These are phyloP conservation scores for Megaustenia siamemsis DNA, from an alignment of 2,888 invertebrate genomes.

Conservation along the genomic window DNA sequence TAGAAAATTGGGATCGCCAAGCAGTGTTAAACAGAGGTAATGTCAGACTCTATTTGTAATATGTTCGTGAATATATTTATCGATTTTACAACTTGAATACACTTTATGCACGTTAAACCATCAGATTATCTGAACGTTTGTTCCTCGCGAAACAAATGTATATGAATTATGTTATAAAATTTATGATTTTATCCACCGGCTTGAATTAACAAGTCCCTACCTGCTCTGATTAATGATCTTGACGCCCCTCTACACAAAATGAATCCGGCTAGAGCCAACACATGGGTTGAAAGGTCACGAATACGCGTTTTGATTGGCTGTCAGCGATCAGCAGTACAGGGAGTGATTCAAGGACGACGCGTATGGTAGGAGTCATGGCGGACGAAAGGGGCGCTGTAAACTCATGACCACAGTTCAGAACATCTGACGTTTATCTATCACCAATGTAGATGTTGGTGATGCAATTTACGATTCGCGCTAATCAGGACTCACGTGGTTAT, in stretches of 20 bases:
- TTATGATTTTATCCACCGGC: not conserved
- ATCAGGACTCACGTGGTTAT: too few species aligned
- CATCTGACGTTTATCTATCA: too few species aligned
- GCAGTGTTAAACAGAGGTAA: not conserved
- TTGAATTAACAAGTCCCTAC: not conserved
- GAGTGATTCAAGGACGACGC: slow-evolving; percentile 50
- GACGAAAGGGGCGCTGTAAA: too few species aligned
- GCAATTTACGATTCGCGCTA: too few species aligned
- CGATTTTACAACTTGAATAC: not conserved
- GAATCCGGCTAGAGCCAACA: slow-evolving; percentile 9
- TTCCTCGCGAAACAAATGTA: not conserved
- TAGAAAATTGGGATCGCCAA: slow-evolving; percentile 26
- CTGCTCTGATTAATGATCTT: not conserved
- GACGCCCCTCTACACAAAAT: not conserved
- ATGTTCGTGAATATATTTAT: not conserved
- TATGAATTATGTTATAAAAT: not conserved
- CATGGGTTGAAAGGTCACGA: slow-evolving; percentile 46
- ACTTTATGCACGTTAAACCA: not conserved
- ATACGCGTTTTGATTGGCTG: slow-evolving; percentile 48
- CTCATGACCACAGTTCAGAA: too few species aligned
- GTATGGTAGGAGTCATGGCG: not conserved
- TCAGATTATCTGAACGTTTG: too few species aligned
- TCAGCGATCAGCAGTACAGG: slow-evolving; percentile 50
- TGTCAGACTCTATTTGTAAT: not conserved
- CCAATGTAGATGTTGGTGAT: too few species aligned